Evolutionary conservation across 2,113 vertebrate species (phyloP), one percentile per base, ranked within the genome.

Genomic region (Tenrec ecaudatus): DNA sequence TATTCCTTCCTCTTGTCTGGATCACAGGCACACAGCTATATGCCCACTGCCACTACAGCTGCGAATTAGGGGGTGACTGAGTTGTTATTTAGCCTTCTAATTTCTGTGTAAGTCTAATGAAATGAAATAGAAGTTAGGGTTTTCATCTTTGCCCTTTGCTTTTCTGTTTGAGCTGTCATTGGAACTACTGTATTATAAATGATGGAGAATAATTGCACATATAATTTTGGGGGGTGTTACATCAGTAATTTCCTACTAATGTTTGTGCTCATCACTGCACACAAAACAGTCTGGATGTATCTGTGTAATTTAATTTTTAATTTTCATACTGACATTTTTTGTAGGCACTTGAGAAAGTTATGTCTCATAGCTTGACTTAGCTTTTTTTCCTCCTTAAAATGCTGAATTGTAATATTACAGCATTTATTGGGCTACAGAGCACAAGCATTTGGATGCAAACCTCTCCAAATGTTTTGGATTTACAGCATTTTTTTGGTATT

Each of bases 11-110:
- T 99, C 99, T 99, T 99, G 99, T 99, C 99, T 99, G 99, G 99
- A 99, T 99, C 98, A 98, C 99, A 99, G 99, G 99, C 99, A 99
- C 99, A 99, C 99, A 99, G 99, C 99, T 99, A 99, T 99, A 99
- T 99, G 99, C 99, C 98, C 98, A 99, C 99, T 99, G 99, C 99
- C 99, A 99, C 99, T 99, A 99, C 99, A 99, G 99, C 99, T 99
- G 99, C 99, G 99, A 99, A 99, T 99, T 99, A 99, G 98, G 98
- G 99, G 98, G 99, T 99, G 99, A 98, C 99, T 98, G 99, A 98
- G 99, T 99, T 99, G 98, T 98, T 99, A 98, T 98, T 98, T 99
- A 99, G 98, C 98, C 98, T 99, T 99, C 98, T 99, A 98, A 98
- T 99, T 99, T 99, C 98, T 99, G 98, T 99, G 98, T 99, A 98